Conservation (phyloP, 2,797 vertebrate genomes). For the Gephyroberyx darwinii region DNA sequence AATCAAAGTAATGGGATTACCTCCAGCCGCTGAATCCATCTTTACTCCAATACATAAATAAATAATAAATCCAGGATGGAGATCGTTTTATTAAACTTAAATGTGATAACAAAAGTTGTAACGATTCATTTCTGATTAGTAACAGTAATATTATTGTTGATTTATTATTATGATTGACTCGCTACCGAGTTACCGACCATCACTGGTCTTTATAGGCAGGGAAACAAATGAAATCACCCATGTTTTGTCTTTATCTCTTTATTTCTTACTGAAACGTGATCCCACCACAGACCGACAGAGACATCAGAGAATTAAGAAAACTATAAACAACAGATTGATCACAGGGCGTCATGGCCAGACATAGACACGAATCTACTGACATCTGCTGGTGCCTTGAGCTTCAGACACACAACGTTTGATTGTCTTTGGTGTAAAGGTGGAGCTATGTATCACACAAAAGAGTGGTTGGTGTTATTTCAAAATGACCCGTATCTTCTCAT, state of each 20-base stretch:
- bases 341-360: background rate
- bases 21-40: too few relatives aligned
- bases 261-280: conserved; percentile 25
- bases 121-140: too few relatives aligned
- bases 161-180: too few relatives aligned
- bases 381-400: too few relatives aligned
- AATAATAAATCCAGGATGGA: too few relatives aligned
- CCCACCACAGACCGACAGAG: background rate
- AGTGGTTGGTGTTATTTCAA: conserved; percentile 58
- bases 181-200: too few relatives aligned
- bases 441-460: background rate
- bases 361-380: background rate
- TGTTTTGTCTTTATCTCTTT: conserved; percentile 10
- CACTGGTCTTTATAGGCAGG: background rate
- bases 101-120: too few relatives aligned
- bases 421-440: conserved; percentile 1
- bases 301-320: background rate
- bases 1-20: too few relatives aligned
- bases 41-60: too few relatives aligned
- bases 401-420: background rate
- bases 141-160: too few relatives aligned
- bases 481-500: conserved; percentile 73
- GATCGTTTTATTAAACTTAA: too few relatives aligned
- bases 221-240: background rate
- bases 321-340: background rate